These are phyloP conservation scores for Myotis planiceps DNA, from an alignment of 2,797 vertebrate species.

Conservation along the genomic window DNA sequence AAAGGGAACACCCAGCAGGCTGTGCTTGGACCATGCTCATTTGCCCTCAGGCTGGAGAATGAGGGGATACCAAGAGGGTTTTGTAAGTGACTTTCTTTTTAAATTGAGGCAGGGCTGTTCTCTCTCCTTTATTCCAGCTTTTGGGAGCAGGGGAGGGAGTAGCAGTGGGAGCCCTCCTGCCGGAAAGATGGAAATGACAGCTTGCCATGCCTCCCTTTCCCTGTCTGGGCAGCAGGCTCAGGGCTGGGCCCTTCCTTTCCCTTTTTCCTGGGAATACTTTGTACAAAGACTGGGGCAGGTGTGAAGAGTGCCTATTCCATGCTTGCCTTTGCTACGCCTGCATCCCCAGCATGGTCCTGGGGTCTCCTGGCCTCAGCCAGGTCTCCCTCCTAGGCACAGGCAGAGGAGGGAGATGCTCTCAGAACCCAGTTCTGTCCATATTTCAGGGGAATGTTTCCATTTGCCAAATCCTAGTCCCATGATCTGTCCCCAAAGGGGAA, in stretches of 20 bases:
- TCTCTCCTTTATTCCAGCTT: constrained; percentile 1
- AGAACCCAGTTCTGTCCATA: constrained; percentile 29
- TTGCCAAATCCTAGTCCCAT: constrained; percentile 76
- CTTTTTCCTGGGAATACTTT: constrained; percentile 73
- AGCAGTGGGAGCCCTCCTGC: not conserved
- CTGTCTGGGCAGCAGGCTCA: constrained; percentile 46
- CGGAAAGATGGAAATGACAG: constrained; percentile 39
- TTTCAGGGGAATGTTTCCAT: constrained; percentile 76
- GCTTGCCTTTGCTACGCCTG: constrained; percentile 62
- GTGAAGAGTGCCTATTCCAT: constrained; percentile 56
- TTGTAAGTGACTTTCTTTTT: constrained; percentile 57
- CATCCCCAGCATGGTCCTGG: constrained; percentile 13
- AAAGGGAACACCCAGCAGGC: constrained; percentile 47
- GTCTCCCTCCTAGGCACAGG: constrained; percentile 22
- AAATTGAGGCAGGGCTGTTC: not conserved
- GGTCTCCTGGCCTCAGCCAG: not conserved
- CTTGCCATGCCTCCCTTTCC: constrained; percentile 34
- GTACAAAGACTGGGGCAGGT: constrained; percentile 53
- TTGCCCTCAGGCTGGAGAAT: constrained; percentile 44
- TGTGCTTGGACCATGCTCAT: not conserved
- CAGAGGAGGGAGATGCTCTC: not conserved
- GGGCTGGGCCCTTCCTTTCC: constrained; percentile 59
- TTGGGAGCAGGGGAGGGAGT: not conserved
- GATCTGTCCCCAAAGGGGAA: constrained; percentile 78
- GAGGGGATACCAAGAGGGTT: constrained; percentile 58